Base-by-base conservation (phyloP, 2,797 vertebrate species). In the Chromobotia macracanthus region DNA sequence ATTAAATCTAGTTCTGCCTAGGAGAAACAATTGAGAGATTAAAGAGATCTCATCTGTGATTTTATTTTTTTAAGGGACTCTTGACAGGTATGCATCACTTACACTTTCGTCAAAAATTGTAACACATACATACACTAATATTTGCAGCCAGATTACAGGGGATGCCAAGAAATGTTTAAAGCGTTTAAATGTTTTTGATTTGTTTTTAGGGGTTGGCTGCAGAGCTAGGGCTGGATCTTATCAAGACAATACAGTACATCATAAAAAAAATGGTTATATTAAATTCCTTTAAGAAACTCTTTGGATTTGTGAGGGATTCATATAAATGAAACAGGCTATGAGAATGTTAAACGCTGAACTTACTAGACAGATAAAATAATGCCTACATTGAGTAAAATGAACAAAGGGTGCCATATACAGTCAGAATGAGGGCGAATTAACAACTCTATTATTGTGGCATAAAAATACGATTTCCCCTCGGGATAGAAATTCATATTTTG, bases 361-460 rank as follows among this genome's bases (percentile, higher is more conserved):
- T 44, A 63, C 44, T 64, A 53, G 19, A 65, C 44, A 16, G 19
- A 61, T 41, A 31, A 83, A 79, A 82, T 83, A 82, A 80, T 77
- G 82, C 44, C 63, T 46, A 50, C 63, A 79, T 75, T 81, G 74
- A 83, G 77, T 73, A 61, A 63, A 64, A 1, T 25, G 58, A 83
- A 83, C 79, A 83, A 83, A 72, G 38, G 41, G 46, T 51, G 44
- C 64, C 56, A 82, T 82, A n/a, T 60, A 44, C 28, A 50, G 28
- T 80, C 64, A 76, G 68, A 19, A 51, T 70, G 65, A 12, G 51
- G 31, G 38, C 58, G 44, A 64, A 81, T 72, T 81, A 81, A 56
- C 53, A 72, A 25, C 50, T 77, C 55, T 67, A 64, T 83, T 81
- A 76, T 85, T 85, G 72, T 72, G 72, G 48, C 18, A 71, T 55